Evolutionary conservation across 2,888 invertebrate species (phyloP), one percentile per base, ranked within the genome.

Genomic region (Tridacna crocea): DNA sequence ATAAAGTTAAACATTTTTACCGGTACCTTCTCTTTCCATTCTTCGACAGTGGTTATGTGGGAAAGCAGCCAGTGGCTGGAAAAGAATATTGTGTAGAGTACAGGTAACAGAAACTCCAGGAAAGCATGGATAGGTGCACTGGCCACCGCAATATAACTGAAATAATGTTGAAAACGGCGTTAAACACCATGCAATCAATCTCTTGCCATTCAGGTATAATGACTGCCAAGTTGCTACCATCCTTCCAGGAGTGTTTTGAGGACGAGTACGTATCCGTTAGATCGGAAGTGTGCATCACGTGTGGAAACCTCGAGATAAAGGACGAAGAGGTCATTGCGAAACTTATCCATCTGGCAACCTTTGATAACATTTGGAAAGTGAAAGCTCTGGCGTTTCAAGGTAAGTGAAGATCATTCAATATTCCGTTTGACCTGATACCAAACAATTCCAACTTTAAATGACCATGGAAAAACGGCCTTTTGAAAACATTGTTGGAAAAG

Each of bases 351-450:
- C 85, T 93, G 4, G 94, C 94, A 19, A 92, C 92, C 61, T 93
- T 91, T 90, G 94, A 94, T 82, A 92, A 92, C 4, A 91, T 93
- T 75, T 94, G 94, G 94, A 94, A 93, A 86, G 92, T 94, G 77
- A 94, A 94, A 88, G 94, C 94, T 27, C 80, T 93, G 11, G 94
- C 94, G 17, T 91, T 94, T 80, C 93, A 94, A 93, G 94, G 94
- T 94, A 80, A 82, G 87, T 61, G 22, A 61, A 55, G n/a, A 36
- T 8, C 36, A 36, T 36, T 4, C 15, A 22, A 12, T 63, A 3
- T 4, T 63, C 10, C 10, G 15, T 63, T 63, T 22, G 8, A 15
- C 36, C 36, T 8, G 2, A 36, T 36, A 36, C 36, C 36, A 36
- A 2, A 36, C 36, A 36, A n/a, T n/a, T 36, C 36, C 36, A 36